Evolutionary conservation across 2,797 vertebrate species (phyloP).

Genomic region (Gouania willdenowi): DNA sequence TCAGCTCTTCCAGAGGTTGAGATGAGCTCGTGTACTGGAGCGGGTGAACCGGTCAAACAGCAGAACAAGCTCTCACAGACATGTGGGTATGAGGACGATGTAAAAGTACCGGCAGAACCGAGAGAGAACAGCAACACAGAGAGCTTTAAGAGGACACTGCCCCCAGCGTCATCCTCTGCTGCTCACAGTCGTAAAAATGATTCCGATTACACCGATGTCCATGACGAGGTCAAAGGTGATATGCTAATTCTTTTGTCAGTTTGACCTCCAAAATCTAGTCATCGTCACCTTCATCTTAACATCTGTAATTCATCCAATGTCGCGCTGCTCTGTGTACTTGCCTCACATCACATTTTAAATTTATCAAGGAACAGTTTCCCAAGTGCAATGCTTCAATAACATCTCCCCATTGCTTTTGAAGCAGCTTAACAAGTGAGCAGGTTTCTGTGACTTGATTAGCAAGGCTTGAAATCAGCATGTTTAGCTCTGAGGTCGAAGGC

Average conservation of each 20-base stretch:
- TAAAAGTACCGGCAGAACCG: constrained; percentile 67
- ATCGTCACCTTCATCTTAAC: constrained; percentile 39
- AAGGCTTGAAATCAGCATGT: constrained; percentile 64
- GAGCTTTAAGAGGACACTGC: constrained; percentile 67
- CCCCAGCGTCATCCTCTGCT: constrained; percentile 72
- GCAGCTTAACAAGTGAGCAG: constrained; percentile 37
- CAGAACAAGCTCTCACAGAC: constrained; percentile 67
- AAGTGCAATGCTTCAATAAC: constrained; percentile 51
- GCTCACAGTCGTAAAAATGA: constrained; percentile 75
- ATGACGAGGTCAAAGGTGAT: constrained; percentile 87
- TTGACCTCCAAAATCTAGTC: constrained; percentile 34
- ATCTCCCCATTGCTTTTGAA: constrained; percentile 44
- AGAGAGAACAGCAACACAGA: constrained; percentile 77
- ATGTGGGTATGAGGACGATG: constrained; percentile 80
- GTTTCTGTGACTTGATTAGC: constrained; percentile 23
- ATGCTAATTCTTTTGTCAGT: constrained; percentile 44
- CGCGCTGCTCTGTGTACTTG: constrained; percentile 29
- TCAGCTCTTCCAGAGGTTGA: constrained; percentile 78
- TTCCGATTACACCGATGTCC: constrained; percentile 75
- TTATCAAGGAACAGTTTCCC: constrained; percentile 3
- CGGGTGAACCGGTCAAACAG: constrained; percentile 73
- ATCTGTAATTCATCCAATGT: constrained; percentile 31
- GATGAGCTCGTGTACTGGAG: constrained; percentile 65
- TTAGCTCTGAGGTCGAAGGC: constrained; percentile 21
- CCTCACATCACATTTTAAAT: constrained; percentile 25